Base-by-base conservation (phyloP, 2,888 invertebrate genomes). In the Fragum sueziense region DNA sequence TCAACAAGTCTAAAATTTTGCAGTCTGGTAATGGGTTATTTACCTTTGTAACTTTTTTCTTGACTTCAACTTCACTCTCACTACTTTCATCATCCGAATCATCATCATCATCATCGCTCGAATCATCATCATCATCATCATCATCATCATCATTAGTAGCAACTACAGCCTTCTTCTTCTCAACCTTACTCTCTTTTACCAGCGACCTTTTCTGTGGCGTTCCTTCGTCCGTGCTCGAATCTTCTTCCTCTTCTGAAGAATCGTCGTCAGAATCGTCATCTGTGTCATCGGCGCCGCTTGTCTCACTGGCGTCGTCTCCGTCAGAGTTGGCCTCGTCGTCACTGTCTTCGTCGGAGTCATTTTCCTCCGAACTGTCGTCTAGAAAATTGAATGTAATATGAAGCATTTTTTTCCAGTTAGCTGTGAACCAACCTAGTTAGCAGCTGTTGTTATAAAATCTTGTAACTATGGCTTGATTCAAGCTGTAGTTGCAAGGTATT, bases 351-450 rank as follows among this genome's bases (percentile, higher is more conserved):
- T 81, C 83, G 20, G 72, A 74, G 41, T 65, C 80, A 51, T 84
- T 83, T 37, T 80, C 84, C 25, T 85, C 86, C n/a, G 84, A 83
- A 59, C 83, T 85, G 20, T 85, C 86, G 14, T 79, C 84, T 73
- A 71, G 22, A 69, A 69, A 14, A n/a, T n/a, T n/a, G n/a, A n/a
- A n/a, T n/a, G n/a, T n/a, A n/a, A n/a, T n/a, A n/a, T n/a, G n/a
- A n/a, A n/a, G n/a, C n/a, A n/a, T n/a, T n/a, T n/a, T n/a, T n/a
- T n/a, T n/a, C n/a, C n/a, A n/a, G n/a, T n/a, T n/a, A n/a, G n/a
- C n/a, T n/a, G n/a, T n/a, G n/a, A n/a, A n/a, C n/a, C n/a, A n/a
- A n/a, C n/a, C n/a, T n/a, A n/a, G n/a, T n/a, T n/a, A n/a, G n/a
- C n/a, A n/a, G n/a, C n/a, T n/a, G n/a, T n/a, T n/a, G n/a, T n/a